These are phyloP conservation scores for Poecilia gillii DNA, from an alignment of 2,797 vertebrate species.

Conservation along the genomic window DNA sequence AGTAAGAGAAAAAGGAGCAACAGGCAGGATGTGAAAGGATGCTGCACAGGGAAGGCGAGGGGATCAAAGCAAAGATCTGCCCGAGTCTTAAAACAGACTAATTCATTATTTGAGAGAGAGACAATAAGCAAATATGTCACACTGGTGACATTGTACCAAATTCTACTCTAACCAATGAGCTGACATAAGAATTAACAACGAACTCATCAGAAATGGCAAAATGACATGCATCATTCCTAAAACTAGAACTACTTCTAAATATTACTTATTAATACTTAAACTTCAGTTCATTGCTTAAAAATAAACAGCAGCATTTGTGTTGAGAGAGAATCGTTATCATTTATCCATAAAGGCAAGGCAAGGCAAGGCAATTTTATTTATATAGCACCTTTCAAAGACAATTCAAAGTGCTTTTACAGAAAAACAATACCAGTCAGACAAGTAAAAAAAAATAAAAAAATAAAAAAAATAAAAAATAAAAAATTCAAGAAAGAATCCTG, in stretches of 20 bases:
- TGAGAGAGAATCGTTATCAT: background rate
- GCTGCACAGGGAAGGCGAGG: constrained; percentile 9
- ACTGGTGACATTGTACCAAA: background rate
- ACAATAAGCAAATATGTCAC: constrained; percentile 1
- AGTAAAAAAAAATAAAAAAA: no score
- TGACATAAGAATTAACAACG: background rate
- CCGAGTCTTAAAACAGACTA: constrained; percentile 14
- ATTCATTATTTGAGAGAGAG: constrained; percentile 15
- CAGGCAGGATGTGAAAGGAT: constrained; percentile 62
- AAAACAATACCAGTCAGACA: no score
- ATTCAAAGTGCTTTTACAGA: no score
- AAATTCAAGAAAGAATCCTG: no score
- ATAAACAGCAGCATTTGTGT: background rate
- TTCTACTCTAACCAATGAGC: background rate
- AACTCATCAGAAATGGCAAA: background rate
- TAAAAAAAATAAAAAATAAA: no score
- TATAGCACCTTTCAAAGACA: no score
- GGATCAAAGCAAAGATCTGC: constrained; percentile 17
- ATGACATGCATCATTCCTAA: background rate
- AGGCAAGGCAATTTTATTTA: no score
- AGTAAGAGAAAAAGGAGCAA: constrained; percentile 63
- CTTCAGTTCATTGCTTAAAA: background rate
- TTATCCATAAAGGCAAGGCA: background rate
- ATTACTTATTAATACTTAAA: background rate
- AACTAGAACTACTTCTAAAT: background rate